Evolutionary conservation across 2,888 invertebrate species (phyloP), one percentile per base, ranked within the genome.

Genomic region (Melanostoma scalare): DNA sequence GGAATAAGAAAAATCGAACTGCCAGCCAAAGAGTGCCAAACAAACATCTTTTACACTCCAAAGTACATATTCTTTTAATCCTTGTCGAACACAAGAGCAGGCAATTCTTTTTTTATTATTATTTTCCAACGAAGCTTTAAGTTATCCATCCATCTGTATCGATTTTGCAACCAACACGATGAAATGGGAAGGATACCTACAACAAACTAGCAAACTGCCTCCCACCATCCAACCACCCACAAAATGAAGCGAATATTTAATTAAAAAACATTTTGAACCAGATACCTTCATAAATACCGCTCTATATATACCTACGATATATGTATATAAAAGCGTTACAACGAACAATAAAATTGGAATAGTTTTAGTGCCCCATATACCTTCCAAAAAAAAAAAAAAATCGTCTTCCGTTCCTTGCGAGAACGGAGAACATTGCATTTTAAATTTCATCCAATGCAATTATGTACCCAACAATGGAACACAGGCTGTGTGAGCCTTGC

Each of bases 301-400:
- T 61, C 48, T 61, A 48, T 61, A 61, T 36, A 61, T 48, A 20
- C 10, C 4, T 40, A 40, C 20, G 48, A 60, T 8, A 42, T 42
- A 42, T 42, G 42, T 42, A 42, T 3, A 0, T 42, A 48, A 8
- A 63, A 30, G 36, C 10, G 53, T 73, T 61, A 53, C 73, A 78
- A 9, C 46, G 33, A 44, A 42, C 35, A 46, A 68, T 46, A 8
- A 36, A 36, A 38, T 50, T 82, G 68, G 53, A 67, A 65, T 65
- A 71, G 52, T 73, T 82, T 78, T 68, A 55, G 78, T 82, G 82
- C 50, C 82, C 82, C 82, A 82, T 63, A 78, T 77, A 68, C 61
- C 52, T 61, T 20, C 20, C 20, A 20, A 20, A 20, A 20, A 20
- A 38, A 72, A 40, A 58, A 36, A 36, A 30, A n/a, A 35, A 33